phyloP scores from a whole-genome alignment of 2,113 vertebrate species.

The Clarias magur region DNA sequence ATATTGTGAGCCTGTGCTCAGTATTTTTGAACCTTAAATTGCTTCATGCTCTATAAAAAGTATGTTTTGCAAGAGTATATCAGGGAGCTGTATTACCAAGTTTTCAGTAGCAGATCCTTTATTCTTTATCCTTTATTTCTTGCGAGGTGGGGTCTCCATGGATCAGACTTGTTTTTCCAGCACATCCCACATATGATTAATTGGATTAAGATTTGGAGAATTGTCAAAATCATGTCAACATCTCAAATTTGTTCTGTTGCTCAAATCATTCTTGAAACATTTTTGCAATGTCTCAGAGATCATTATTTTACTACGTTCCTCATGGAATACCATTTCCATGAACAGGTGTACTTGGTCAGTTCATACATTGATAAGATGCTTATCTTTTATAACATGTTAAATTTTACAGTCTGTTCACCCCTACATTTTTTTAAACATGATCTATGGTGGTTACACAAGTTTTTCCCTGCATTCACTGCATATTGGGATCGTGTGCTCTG shows the following conservation, averaged over 20 bases:
- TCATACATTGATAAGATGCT: neutral
- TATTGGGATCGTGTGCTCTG: neutral
- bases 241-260: too few relatives aligned
- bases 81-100: neutral
- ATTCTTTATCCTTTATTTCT: too few relatives aligned
- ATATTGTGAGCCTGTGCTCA: neutral
- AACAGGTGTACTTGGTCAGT: neutral
- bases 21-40: neutral
- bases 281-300: too few relatives aligned
- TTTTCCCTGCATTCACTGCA: neutral
- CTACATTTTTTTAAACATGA: neutral
- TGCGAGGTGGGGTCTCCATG: too few relatives aligned
- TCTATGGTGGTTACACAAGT: neutral
- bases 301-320: too few relatives aligned
- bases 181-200: too few relatives aligned
- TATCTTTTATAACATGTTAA: neutral
- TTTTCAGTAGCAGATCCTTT: too few relatives aligned
- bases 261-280: too few relatives aligned
- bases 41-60: neutral
- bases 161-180: too few relatives aligned
- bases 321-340: too few relatives aligned
- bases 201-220: too few relatives aligned
- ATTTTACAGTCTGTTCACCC: neutral
- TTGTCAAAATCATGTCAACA: too few relatives aligned
- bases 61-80: neutral